phyloP scores from a whole-genome alignment of 2,113 vertebrate species.

The Brienomyrus longianalis region DNA sequence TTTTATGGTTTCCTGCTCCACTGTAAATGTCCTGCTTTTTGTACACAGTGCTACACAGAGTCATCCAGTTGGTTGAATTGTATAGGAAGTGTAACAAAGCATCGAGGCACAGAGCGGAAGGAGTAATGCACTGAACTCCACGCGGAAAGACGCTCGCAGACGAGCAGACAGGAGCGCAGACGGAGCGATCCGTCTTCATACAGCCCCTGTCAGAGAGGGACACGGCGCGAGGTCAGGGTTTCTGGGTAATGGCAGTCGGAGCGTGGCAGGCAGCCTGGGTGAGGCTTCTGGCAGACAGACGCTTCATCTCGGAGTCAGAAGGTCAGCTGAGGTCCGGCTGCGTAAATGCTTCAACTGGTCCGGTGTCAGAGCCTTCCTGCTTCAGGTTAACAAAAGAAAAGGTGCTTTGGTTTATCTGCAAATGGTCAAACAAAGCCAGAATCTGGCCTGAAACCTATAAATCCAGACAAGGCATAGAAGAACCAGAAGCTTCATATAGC shows the following conservation, averaged over 20 bases:
- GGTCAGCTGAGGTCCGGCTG: not conserved
- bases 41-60: not conserved
- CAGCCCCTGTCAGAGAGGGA: not conserved
- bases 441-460: constrained; percentile 16
- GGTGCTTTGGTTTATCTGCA: constrained; percentile 21
- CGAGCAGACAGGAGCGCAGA: not conserved
- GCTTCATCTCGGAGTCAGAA: not conserved
- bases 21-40: not conserved
- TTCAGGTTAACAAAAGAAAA: not conserved
- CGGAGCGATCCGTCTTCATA: not conserved
- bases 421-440: constrained; percentile 16
- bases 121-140: not conserved
- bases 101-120: not conserved
- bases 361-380: not conserved
- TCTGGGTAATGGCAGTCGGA: not conserved
- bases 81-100: not conserved
- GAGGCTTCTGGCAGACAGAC: not conserved
- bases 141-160: not conserved
- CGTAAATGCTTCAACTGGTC: not conserved
- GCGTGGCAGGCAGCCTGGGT: not conserved
- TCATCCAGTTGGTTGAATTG: not conserved
- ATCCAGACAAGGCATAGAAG: constrained; percentile 14
- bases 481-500: not conserved
- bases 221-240: not conserved
- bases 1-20: not conserved